phyloP scores from a whole-genome alignment of 1,140 invertebrate genomes.

The Lutraria rhynchaena region DNA sequence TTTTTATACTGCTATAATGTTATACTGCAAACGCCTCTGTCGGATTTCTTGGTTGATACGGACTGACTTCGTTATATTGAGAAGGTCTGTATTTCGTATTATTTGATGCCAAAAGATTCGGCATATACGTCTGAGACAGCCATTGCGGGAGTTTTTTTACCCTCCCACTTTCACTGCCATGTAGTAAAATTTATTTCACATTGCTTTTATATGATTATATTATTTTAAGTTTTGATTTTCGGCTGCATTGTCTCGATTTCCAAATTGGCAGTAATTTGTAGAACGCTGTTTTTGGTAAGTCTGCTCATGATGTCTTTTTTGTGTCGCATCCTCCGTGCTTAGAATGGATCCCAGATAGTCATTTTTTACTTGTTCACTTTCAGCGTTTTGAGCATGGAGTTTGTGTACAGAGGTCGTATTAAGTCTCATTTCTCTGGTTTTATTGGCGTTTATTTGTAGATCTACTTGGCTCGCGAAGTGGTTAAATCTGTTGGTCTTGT shows the following conservation, averaged over 20 bases:
- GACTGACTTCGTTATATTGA: too few relatives aligned
- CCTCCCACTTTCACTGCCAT: slow-evolving; percentile 47
- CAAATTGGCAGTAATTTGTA: slow-evolving; percentile 46
- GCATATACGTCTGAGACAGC: neutral
- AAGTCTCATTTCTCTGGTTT: neutral
- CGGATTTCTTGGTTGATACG: too few relatives aligned
- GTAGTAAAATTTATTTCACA: slow-evolving; percentile 49
- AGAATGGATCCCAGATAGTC: slow-evolving; percentile 45
- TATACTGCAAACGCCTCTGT: too few relatives aligned
- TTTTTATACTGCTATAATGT: too few relatives aligned
- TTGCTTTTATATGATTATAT: slow-evolving; percentile 61
- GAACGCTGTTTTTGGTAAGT: slow-evolving; percentile 55
- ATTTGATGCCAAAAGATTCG: neutral
- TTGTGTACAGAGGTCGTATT: neutral
- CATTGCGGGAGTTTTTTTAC: neutral
- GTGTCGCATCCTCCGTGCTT: slow-evolving; percentile 20
- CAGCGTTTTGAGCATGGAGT: neutral
- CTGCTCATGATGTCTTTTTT: slow-evolving; percentile 44
- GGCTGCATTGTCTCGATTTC: slow-evolving; percentile 44
- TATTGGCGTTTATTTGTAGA: neutral
- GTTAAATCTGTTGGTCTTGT: neutral
- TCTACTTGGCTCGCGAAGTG: slow-evolving; percentile 5
- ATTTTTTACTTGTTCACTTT: slow-evolving; percentile 8
- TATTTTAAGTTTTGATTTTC: slow-evolving; percentile 44
- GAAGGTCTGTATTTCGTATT: neutral